phyloP scores from a whole-genome alignment of 2,113 vertebrate species.

The Struthio camelus region DNA sequence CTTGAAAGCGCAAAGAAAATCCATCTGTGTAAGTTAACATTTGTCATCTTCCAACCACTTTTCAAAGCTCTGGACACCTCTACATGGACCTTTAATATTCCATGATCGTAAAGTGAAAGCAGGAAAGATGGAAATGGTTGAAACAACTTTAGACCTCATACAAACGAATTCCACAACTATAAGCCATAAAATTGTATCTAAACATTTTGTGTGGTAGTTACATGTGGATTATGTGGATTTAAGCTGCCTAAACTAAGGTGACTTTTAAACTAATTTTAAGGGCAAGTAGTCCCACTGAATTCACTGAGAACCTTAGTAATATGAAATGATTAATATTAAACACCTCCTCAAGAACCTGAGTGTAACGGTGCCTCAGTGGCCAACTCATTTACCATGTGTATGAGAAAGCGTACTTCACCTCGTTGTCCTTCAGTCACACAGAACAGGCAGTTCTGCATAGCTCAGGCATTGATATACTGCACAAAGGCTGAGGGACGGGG shows the following conservation, averaged over 20 bases:
- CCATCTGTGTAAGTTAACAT: background rate
- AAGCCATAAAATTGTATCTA: background rate
- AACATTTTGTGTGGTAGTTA: background rate
- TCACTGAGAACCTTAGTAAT: background rate
- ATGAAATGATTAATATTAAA: background rate
- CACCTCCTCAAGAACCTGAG: background rate
- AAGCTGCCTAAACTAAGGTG: background rate
- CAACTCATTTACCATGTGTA: background rate
- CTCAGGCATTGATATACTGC: background rate
- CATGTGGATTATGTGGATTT: background rate
- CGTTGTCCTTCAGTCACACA: background rate
- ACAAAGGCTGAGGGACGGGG: background rate
- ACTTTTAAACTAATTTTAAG: background rate
- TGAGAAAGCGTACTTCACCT: background rate
- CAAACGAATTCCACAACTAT: background rate
- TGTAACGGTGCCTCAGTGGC: background rate
- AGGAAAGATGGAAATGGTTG: background rate
- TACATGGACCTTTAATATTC: background rate
- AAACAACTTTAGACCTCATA: background rate
- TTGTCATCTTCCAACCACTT: background rate
- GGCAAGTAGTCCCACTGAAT: background rate
- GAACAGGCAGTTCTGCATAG: fast-evolving
- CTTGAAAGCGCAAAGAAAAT: background rate
- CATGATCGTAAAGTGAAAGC: background rate
- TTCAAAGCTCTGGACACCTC: background rate